Conservation (phyloP, 2,888 invertebrate genomes). For the Steinernema hermaphroditum region DNA sequence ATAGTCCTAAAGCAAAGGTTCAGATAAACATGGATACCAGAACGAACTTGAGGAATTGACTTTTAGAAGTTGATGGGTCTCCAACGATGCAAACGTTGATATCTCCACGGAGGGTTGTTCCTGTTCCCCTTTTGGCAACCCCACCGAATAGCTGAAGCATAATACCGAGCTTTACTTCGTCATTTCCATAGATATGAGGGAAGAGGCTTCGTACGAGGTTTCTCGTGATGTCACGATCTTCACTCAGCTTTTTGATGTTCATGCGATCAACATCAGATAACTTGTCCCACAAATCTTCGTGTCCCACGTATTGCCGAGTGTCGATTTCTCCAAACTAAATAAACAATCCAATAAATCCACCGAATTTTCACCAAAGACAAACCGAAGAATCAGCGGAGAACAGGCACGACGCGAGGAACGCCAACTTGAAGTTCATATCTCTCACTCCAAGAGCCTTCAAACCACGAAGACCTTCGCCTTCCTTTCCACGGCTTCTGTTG, state of each 20-base stretch:
- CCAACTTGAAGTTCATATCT: constrained; percentile 83
- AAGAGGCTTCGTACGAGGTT: constrained; percentile 89
- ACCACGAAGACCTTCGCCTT: constrained; percentile 83
- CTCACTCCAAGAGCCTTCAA: constrained; percentile 83
- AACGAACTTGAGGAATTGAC: constrained; percentile 83
- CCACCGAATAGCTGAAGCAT: constrained; percentile 95
- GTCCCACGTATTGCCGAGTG: constrained; percentile 83
- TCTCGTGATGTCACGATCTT: constrained; percentile 83
- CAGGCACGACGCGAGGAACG: constrained; percentile 90
- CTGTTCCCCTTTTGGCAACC: constrained; percentile 77
- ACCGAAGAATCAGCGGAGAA: constrained; percentile 81
- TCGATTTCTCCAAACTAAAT: constrained; percentile 81
- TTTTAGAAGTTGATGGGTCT: constrained; percentile 97
- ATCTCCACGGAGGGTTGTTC: constrained; percentile 89
- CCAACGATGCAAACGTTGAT: constrained; percentile 97
- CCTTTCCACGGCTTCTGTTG: constrained; percentile 75
- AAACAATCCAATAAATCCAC: background rate
- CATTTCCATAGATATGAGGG: constrained; percentile 83
- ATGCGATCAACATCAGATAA: constrained; percentile 79
- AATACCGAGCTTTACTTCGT: constrained; percentile 79
- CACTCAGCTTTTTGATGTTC: constrained; percentile 70
- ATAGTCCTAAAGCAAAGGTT: constrained; percentile 69
- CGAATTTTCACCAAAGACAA: constrained; percentile 40
- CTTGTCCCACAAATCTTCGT: constrained; percentile 67
- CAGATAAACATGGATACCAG: background rate